Evolutionary conservation across 1,140 invertebrate genomes (phyloP).

Genomic region (Sarcophaga peregrina): DNA sequence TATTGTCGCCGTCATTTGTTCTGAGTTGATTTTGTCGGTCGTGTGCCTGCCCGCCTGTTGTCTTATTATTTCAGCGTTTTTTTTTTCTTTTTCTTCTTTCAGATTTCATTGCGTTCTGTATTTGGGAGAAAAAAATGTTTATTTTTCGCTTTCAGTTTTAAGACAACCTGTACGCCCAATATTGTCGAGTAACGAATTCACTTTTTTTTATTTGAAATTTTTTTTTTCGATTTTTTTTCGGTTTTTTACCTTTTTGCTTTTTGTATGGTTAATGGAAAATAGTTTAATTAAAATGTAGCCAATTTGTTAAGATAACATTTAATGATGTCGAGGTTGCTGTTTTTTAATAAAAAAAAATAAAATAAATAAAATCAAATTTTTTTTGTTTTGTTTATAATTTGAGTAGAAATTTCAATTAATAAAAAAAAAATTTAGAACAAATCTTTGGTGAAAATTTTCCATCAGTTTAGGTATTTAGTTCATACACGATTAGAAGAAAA

Average conservation of each 20-base stretch:
- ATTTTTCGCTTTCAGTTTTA: neutral
- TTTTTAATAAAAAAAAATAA: neutral
- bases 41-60: conserved; percentile 16
- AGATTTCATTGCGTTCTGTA: neutral
- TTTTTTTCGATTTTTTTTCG: conserved; percentile 26
- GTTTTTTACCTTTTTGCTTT: conserved; percentile 23
- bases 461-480: too few relatives aligned
- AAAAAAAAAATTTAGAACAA: too few relatives aligned
- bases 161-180: conserved; percentile 31
- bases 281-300: conserved; percentile 41
- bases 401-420: too few relatives aligned
- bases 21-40: neutral
- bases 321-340: conserved; percentile 38
- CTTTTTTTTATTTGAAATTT: neutral
- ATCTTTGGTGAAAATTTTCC: too few relatives aligned
- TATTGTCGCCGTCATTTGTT: conserved; percentile 24
- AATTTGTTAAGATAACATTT: conserved; percentile 36
- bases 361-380: too few relatives aligned
- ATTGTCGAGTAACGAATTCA: conserved; percentile 32
- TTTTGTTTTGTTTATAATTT: too few relatives aligned
- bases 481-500: too few relatives aligned
- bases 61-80: neutral
- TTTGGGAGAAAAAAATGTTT: neutral
- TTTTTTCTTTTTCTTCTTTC: neutral
- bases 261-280: conserved; percentile 31